A percentile compares a stretch with the other conserved stretches of the same genome.
Conservation (phyloP, 1,140 invertebrate species). For the Ceratoteleas bidentatus region DNA sequence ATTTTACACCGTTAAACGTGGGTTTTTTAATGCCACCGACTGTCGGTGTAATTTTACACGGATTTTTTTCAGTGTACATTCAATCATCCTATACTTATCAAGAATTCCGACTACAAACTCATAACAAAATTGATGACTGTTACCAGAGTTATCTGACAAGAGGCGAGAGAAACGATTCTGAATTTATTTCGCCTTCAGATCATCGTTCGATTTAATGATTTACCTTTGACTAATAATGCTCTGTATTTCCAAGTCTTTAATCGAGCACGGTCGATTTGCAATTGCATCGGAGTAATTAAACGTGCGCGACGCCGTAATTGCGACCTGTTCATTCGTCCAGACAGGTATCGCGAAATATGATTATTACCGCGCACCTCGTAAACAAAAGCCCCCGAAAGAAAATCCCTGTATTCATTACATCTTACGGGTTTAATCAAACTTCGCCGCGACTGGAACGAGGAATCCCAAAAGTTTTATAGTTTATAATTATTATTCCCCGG, state of each 20-base stretch:
- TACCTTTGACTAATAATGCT: too few species aligned
- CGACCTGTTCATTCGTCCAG: neutral
- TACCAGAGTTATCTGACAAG: too few species aligned
- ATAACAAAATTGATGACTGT: too few species aligned
- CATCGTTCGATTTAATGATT: too few species aligned
- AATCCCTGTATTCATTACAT: constrained; percentile 30
- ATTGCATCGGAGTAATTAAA: neutral
- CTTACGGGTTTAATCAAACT: constrained; percentile 50
- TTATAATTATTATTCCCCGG: constrained; percentile 38
- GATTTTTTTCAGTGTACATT: too few species aligned
- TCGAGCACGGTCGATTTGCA: neutral
- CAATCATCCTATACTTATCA: too few species aligned
- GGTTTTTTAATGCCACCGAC: too few species aligned
- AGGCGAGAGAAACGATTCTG: too few species aligned
- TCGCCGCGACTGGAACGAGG: constrained; percentile 17
- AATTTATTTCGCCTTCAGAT: too few species aligned
- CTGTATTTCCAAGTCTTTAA: constrained; percentile 1
- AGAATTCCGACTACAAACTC: too few species aligned
- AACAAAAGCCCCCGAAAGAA: constrained; percentile 23
- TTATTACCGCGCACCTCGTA: constrained; percentile 16
- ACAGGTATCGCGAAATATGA: neutral
- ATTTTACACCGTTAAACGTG: too few species aligned
- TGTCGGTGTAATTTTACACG: too few species aligned
- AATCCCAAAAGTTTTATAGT: constrained; percentile 57
- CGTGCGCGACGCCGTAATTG: neutral